Evolutionary conservation across 2,888 invertebrate genomes (phyloP).

Genomic region (Melikaiella ostensackeni): DNA sequence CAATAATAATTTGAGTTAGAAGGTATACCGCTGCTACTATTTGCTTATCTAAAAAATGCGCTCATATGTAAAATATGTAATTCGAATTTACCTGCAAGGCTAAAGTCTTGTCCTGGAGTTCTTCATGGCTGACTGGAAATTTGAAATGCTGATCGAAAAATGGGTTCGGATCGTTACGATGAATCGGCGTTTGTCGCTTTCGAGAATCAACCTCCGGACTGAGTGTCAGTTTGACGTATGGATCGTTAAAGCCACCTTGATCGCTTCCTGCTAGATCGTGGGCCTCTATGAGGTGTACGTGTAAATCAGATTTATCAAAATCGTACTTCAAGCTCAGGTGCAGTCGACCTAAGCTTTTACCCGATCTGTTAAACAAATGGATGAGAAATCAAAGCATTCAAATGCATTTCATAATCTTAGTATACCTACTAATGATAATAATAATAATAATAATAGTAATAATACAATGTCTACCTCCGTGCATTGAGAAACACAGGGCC

Average conservation of each 20-base stretch:
- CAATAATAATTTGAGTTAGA: too few species aligned
- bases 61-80: neutral
- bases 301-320: slow-evolving; percentile 92
- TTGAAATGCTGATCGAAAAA: slow-evolving; percentile 95
- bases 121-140: slow-evolving; percentile 94
- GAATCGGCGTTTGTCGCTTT: slow-evolving; percentile 90
- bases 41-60: too few species aligned
- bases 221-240: slow-evolving; percentile 89
- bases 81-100: slow-evolving; percentile 81
- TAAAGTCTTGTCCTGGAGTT: slow-evolving; percentile 88
- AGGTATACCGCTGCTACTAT: too few species aligned
- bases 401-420: neutral
- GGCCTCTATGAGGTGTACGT: slow-evolving; percentile 95
- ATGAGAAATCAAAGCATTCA: neutral
- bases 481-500: slow-evolving; percentile 86
- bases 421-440: neutral
- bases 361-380: slow-evolving; percentile 76
- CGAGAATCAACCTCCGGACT: slow-evolving; percentile 91
- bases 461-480: slow-evolving; percentile 65
- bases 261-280: slow-evolving; percentile 91
- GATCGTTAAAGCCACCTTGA: slow-evolving; percentile 93
- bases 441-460: neutral
- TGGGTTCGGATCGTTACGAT: slow-evolving; percentile 90
- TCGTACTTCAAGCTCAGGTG: slow-evolving; percentile 93
- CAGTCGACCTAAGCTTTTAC: slow-evolving; percentile 87